These are phyloP conservation scores for Aspidiotus destructor DNA, from an alignment of 2,888 invertebrate genomes.

Conservation along the genomic window DNA sequence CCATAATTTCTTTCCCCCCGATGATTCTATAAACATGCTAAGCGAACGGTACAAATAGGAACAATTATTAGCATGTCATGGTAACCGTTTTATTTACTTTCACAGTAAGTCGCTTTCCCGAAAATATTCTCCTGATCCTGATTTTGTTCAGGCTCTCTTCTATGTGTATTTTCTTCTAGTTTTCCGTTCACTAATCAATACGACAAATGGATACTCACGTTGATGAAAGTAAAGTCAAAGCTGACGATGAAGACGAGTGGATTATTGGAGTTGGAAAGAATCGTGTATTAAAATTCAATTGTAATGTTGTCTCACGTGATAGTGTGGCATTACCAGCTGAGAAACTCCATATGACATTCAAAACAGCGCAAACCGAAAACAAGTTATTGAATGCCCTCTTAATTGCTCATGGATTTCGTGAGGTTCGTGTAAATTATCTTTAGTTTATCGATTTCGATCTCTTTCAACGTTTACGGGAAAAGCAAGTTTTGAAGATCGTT, in stretches of 20 bases:
- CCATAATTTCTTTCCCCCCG: too few species aligned
- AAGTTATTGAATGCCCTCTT: constrained; percentile 64
- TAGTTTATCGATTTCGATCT: neutral
- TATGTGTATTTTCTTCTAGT: neutral
- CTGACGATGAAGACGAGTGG: constrained; percentile 31
- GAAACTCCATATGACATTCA: constrained; percentile 64
- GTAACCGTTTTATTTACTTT: constrained; percentile 15
- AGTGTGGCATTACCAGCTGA: constrained; percentile 47
- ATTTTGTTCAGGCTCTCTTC: neutral
- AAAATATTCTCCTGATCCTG: neutral
- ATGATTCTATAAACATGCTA: too few species aligned
- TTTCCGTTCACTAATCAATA: too few species aligned
- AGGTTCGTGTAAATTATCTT: constrained; percentile 45
- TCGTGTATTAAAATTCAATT: constrained; percentile 31
- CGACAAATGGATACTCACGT: too few species aligned
- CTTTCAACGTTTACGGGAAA: too few species aligned
- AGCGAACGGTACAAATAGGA: too few species aligned
- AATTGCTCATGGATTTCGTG: constrained; percentile 65
- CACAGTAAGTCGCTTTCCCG: neutral
- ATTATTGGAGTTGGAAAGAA: constrained; percentile 31
- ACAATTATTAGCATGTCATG: constrained; percentile 8
- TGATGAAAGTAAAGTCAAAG: neutral
- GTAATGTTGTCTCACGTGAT: constrained; percentile 34
- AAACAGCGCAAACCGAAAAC: constrained; percentile 70
- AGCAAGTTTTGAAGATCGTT: too few species aligned